Evolutionary conservation across 2,888 invertebrate genomes (phyloP).

Genomic region (Chrysomela aeneicollis): DNA sequence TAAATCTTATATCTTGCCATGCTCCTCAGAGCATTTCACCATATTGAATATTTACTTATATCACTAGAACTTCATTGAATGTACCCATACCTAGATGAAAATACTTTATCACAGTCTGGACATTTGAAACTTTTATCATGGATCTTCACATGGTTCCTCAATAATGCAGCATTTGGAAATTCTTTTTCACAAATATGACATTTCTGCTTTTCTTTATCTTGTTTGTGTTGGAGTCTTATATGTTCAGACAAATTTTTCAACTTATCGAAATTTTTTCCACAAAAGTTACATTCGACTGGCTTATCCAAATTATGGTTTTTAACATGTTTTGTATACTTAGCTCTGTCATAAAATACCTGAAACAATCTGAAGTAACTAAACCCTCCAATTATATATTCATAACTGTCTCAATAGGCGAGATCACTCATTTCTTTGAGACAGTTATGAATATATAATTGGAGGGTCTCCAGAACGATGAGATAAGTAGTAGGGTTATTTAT

Average conservation of each 20-base stretch:
- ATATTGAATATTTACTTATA: too few species aligned
- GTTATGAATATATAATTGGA: too few species aligned
- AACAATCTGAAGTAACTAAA: conserved; percentile 18
- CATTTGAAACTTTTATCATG: conserved; percentile 62
- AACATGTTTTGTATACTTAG: conserved; percentile 48
- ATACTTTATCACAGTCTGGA: conserved; percentile 46
- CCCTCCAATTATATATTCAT: too few species aligned
- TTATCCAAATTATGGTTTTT: conserved; percentile 46
- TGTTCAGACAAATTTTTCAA: conserved; percentile 52
- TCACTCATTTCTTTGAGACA: too few species aligned
- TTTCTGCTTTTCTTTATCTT: conserved; percentile 64
- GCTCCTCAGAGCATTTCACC: too few species aligned
- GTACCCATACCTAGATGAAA: conserved; percentile 47
- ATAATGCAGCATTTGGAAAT: conserved; percentile 62
- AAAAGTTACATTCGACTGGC: conserved; percentile 46
- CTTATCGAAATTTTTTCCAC: conserved; percentile 50
- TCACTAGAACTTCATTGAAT: background rate
- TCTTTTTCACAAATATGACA: conserved; percentile 65
- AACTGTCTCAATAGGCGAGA: too few species aligned
- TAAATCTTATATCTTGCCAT: too few species aligned
- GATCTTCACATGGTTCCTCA: conserved; percentile 64
- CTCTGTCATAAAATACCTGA: conserved; percentile 50
- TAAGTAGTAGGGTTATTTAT: too few species aligned
- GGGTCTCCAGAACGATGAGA: too few species aligned
- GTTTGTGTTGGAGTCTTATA: conserved; percentile 61